Evolutionary conservation across 1,140 invertebrate genomes (phyloP).

Genomic region (Drosophila orena): DNA sequence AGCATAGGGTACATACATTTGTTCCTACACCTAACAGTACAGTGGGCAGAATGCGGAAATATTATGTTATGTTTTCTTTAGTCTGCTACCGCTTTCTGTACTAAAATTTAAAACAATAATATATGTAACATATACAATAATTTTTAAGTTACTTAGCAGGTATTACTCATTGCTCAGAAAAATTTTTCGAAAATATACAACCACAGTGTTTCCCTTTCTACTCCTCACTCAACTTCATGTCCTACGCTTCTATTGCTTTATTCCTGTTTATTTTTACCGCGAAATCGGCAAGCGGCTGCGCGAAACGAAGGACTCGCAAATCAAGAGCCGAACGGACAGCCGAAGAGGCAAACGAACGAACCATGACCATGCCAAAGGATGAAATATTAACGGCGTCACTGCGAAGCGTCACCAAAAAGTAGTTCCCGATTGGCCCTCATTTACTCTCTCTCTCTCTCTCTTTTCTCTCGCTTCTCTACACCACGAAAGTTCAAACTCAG

Average conservation of each 20-base stretch:
- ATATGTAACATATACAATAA: too few relatives aligned
- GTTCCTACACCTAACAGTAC: constrained; percentile 17
- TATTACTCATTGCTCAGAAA: too few relatives aligned
- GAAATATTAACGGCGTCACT: constrained; percentile 61
- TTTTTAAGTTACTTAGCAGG: too few relatives aligned
- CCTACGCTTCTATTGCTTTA: constrained; percentile 11
- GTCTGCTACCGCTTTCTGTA: too few relatives aligned
- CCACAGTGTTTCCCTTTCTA: constrained; percentile 7
- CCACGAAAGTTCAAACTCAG: constrained; percentile 43
- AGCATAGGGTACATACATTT: constrained; percentile 20
- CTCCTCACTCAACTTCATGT: constrained; percentile 8
- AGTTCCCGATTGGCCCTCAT: constrained; percentile 20
- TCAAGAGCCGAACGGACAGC: constrained; percentile 13
- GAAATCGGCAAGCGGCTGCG: constrained; percentile 28
- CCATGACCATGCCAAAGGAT: constrained; percentile 83
- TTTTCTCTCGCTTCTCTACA: constrained; percentile 38
- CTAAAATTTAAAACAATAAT: neutral
- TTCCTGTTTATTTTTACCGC: constrained; percentile 11
- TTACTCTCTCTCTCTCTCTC: neutral
- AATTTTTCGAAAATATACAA: too few relatives aligned
- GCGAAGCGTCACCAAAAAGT: constrained; percentile 31
- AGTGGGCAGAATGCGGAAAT: neutral
- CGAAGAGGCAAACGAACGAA: constrained; percentile 44
- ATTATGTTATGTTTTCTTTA: neutral
- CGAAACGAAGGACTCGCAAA: constrained; percentile 8